Conservation (phyloP, 1,140 invertebrate species). For the Pseudomyrmex flavicornis region DNA sequence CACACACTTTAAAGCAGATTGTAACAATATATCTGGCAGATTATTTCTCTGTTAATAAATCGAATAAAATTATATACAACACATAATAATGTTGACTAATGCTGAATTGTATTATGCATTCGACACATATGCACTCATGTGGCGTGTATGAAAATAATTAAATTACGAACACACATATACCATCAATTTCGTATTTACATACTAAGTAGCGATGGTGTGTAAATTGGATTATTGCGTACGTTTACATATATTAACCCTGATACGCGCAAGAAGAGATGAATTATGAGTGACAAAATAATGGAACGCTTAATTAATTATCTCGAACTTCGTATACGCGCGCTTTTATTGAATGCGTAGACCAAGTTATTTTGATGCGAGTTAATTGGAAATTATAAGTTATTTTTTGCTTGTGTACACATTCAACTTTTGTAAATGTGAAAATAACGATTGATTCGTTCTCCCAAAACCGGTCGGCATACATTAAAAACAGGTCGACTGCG, state of each 20-base stretch:
- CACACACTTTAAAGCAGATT: background rate
- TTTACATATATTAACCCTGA: slow-evolving; percentile 43
- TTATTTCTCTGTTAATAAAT: background rate
- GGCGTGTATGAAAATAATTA: slow-evolving; percentile 45
- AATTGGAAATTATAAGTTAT: slow-evolving; percentile 38
- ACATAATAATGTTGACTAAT: slow-evolving; percentile 7
- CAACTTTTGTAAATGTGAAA: slow-evolving; percentile 9
- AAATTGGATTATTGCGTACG: slow-evolving; percentile 51
- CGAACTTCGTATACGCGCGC: background rate
- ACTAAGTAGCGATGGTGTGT: slow-evolving; percentile 38
- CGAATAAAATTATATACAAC: background rate
- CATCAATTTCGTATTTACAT: slow-evolving; percentile 32
- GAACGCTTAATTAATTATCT: slow-evolving; percentile 50
- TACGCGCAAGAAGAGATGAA: slow-evolving; percentile 43
- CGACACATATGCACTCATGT: background rate
- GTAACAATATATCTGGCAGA: slow-evolving; percentile 1
- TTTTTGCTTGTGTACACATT: slow-evolving; percentile 21
- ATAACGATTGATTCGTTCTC: background rate
- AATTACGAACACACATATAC: slow-evolving; percentile 8
- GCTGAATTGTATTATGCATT: background rate
- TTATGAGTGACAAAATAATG: slow-evolving; percentile 52
- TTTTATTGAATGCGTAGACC: background rate
- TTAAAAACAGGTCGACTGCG: background rate
- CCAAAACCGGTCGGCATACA: background rate
- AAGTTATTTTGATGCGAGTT: slow-evolving; percentile 32